Percentiles rank a stretch among this genome's conserved stretches.
phyloP scores from a whole-genome alignment of 2,113 vertebrate species.

The Falco punctatus region DNA sequence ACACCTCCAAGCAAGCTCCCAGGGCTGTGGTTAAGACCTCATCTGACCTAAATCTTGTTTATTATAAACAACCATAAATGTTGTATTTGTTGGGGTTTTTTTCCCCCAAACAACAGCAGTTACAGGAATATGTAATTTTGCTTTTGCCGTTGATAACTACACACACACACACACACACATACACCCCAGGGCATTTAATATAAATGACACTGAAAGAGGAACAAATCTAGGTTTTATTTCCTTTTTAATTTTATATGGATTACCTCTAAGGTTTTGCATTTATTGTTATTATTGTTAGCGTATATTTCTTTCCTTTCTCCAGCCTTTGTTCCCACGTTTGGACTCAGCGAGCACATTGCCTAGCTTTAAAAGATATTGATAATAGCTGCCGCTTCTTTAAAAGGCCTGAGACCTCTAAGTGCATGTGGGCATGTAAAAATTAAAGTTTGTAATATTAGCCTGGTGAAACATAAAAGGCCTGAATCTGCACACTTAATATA shows the following conservation, averaged over 20 bases:
- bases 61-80: neutral
- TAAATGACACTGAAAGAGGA: neutral
- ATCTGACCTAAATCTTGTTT: neutral
- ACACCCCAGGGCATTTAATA: neutral
- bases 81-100: neutral
- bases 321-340: constrained; percentile 1
- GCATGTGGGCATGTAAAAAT: neutral
- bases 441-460: neutral
- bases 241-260: neutral
- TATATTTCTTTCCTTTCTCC: neutral
- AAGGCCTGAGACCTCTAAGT: neutral
- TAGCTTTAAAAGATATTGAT: neutral
- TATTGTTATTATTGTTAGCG: neutral
- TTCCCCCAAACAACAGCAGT: neutral
- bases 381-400: neutral
- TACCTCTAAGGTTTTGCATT: neutral
- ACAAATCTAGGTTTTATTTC: constrained; percentile 2
- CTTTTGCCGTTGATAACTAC: neutral
- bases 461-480: neutral
- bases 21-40: neutral
- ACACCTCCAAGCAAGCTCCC: neutral
- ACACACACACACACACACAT: neutral
- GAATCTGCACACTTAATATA: neutral
- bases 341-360: neutral
- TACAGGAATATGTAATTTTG: constrained; percentile 17